These are phyloP conservation scores for Pterostichus madidus DNA, from an alignment of 2,888 invertebrate genomes.

Conservation along the genomic window DNA sequence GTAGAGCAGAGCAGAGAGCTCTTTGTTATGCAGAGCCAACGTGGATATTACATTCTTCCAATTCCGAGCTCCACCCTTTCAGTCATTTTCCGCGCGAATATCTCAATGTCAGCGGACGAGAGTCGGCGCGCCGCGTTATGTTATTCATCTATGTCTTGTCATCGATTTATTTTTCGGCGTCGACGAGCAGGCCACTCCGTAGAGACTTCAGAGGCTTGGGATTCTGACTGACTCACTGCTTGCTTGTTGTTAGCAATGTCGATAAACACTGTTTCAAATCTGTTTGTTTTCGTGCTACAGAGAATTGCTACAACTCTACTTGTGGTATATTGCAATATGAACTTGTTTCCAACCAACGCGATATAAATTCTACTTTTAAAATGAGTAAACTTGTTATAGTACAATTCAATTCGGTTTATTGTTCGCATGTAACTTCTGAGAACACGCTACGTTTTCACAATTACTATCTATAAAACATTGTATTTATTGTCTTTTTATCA, in stretches of 20 bases:
- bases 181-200: not conserved
- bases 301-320: too few relatives aligned
- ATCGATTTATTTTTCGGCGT: conserved; percentile 63
- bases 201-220: conserved; percentile 10
- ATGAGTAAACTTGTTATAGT: too few relatives aligned
- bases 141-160: conserved; percentile 62
- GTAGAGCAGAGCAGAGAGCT: conserved; percentile 2
- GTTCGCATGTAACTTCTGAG: too few relatives aligned
- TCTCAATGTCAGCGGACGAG: conserved; percentile 56
- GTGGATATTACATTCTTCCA: conserved; percentile 65
- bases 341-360: too few relatives aligned
- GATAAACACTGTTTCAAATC: too few relatives aligned
- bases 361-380: too few relatives aligned
- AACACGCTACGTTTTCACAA: too few relatives aligned
- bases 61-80: conserved; percentile 56
- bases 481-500: too few relatives aligned
- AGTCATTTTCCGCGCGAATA: conserved; percentile 63
- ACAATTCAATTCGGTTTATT: too few relatives aligned
- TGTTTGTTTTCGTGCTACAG: too few relatives aligned
- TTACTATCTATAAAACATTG: too few relatives aligned
- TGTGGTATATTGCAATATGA: too few relatives aligned
- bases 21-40: conserved; percentile 56
- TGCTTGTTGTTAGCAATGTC: not conserved
- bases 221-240: not conserved
- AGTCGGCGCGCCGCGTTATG: conserved; percentile 39